Base-by-base conservation (phyloP, 1,140 invertebrate species). In the Philopotamus ludificatus region DNA sequence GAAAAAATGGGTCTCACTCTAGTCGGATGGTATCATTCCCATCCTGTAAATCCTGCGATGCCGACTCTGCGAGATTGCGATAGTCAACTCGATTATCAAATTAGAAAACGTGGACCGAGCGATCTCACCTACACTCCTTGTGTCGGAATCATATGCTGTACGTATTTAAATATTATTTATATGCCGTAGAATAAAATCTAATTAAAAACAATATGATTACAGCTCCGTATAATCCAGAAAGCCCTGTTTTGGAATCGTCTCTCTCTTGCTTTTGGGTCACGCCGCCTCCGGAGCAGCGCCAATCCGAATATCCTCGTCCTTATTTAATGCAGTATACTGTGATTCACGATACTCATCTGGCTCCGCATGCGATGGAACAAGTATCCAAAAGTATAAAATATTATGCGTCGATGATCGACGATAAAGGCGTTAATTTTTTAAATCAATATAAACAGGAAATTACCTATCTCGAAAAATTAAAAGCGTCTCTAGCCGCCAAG, bases 1-100 rank as follows among this genome's bases (percentile, higher is more conserved):
- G 87, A 94, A 73, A 87, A 86, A 72, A 83, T 90, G 65, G 87
- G 90, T 58, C 81, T 96, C 22, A 87, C 86, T 22, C 79, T 97
- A 8, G 89, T 97, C 26, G 95, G 94, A 2, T 97, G 95, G 94
- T 98, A 98, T 82, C 95, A 98, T 75, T 95, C 93, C n/a, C 95
- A 97, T 82, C 94, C 94, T 0, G 85, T 88, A 42, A 89, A 91
- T 64, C 86, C 90, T 67, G 90, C 93, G 8, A 90, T 94, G 66
- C 94, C 94, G 8, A 94, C 93, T 15, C 78, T 97, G 0, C 82
- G 91, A 45, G 95, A 98, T 76, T 91, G 95, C 65, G 92, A 95
- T 73, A 87, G 90, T 66, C 95, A 98, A 76, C 80, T 97, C 59
- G 93, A 96, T 71, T 96, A 97, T 82, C 92, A 98, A 81, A 91